Evolutionary conservation across 2,113 vertebrate genomes (phyloP), one percentile per base, ranked within the genome.

Genomic region (Rhizomys pruinosus): DNA sequence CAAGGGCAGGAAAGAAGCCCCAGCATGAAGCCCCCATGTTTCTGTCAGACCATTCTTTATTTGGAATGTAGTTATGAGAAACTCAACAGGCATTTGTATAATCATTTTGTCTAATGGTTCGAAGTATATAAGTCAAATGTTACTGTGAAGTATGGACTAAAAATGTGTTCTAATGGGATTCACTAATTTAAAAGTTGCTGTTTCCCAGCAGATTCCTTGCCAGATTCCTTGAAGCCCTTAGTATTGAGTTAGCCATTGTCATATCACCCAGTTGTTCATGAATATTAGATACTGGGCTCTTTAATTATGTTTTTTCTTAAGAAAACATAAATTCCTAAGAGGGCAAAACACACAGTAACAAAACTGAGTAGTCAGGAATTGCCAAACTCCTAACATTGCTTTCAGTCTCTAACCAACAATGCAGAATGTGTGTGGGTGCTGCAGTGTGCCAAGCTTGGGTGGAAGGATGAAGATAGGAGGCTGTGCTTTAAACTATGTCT

Each of bases 261-360:
- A 71, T 47, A 23, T 82, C 84, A 72, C 44, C 66, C 91, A 76
- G 52, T 73, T 96, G 61, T 66, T 82, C 84, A 69, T 95, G 95
- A 96, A 80, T 79, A 84, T n/a, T 61, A 93, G 86, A 93, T 66
- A 89, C 78, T 80, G 44, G 44, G 4, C 92, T 90, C 47, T 96
- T 93, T 92, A 96, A 94, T 94, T 95, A 94, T 95, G 66, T 97
- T 97, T 96, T 96, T 90, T 89, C 86, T 96, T 86, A 80, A 37
- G 66, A 92, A 94, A 96, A 95, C 69, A 97, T 71, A 96, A 90
- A 97, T 97, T 97, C 97, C 97, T 95, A 89, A 96, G 97, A 97
- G 96, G 97, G 95, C 95, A 95, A 94, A 95, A 94, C 79, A 91
- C 95, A 95, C 76, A 96, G 92, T 73, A 97, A 97, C 96, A 97